These are phyloP conservation scores for Corythoichthys intestinalis DNA, from an alignment of 2,113 vertebrate genomes.

Conservation along the genomic window DNA sequence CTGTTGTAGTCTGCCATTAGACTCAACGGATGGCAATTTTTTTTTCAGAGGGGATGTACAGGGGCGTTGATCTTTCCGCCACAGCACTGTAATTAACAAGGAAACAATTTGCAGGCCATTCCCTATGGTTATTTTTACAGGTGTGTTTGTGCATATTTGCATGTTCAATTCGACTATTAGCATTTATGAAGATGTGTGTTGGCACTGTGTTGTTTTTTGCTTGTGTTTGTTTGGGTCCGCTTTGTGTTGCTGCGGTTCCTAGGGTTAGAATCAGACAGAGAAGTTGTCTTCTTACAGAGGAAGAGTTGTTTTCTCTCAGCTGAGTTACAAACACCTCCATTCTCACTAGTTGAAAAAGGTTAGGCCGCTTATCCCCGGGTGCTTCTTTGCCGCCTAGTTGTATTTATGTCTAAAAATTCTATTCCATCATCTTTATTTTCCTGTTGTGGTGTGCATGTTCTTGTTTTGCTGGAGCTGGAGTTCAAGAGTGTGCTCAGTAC, in stretches of 20 bases:
- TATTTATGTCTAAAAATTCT: slow-evolving; percentile 25
- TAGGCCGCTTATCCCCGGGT: slow-evolving; percentile 2
- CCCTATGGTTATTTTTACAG: slow-evolving; percentile 76
- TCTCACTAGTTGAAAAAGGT: slow-evolving; percentile 12
- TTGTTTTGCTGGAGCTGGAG: slow-evolving; percentile 36
- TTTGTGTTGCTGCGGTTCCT: slow-evolving; percentile 48
- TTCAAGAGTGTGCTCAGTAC: slow-evolving; percentile 32
- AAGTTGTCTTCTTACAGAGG: slow-evolving; percentile 37
- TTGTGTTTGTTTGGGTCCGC: slow-evolving; percentile 44
- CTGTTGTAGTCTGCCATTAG: slow-evolving; percentile 59
- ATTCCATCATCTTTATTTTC: slow-evolving; percentile 20
- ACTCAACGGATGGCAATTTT: slow-evolving; percentile 53
- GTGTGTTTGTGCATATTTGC: slow-evolving; percentile 68
- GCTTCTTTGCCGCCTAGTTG: slow-evolving; percentile 21
- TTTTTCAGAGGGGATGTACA: slow-evolving; percentile 38
- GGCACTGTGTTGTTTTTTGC: slow-evolving; percentile 30
- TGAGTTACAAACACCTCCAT: slow-evolving; percentile 28
- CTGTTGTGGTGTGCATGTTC: slow-evolving; percentile 30
- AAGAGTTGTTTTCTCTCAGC: slow-evolving; percentile 42
- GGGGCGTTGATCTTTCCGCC: slow-evolving; percentile 32
- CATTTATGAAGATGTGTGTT: slow-evolving; percentile 37
- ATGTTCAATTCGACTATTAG: slow-evolving; percentile 31
- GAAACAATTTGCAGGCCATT: slow-evolving; percentile 69
- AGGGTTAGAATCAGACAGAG: slow-evolving; percentile 34
- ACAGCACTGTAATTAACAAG: slow-evolving; percentile 72